Evolutionary conservation across 2,888 invertebrate species (phyloP), one percentile per base, ranked within the genome.

Genomic region (Abrostola tripartita): DNA sequence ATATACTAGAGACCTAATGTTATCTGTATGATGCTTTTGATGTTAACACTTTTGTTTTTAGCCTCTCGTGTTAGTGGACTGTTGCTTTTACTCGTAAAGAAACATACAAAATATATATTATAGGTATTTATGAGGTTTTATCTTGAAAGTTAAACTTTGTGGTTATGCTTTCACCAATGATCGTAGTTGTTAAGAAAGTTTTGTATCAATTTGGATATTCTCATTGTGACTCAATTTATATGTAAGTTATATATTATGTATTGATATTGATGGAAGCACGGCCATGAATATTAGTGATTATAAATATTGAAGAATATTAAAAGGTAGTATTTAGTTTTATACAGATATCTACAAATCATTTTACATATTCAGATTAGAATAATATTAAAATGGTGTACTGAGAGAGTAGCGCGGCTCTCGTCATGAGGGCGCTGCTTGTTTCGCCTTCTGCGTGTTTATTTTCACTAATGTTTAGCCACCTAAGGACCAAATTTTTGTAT

Each of bases 311-410:
- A 79, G 79, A 79, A 84, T 83, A 82, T 81, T 76, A 79, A 81
- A 79, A 81, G 70, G 83, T 86, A 87, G 88, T 77, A 79, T 84
- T 88, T 90, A 89, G 90, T 90, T 91, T 89, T 88, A 81, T 88
- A 86, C 81, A 72, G 62, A 85, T 85, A 87, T 85, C 85, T 81
- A 82, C 82, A 81, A 73, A 75, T 75, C 83, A 82, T 78, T 83
- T 82, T 84, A 84, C 85, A 85, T 85, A 85, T 83, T 85, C 84
- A 79, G 72, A 79, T 74, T 81, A 81, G 81, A 78, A 53, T 68
- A 52, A 76, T 62, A 74, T 69, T 68, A 71, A 75, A 77, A 71
- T 72, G 62, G 66, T 72, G 72, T 63, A 64, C 59, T 51, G 51
- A 53, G 74, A 58, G 62, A 61, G 58, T 58, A 61, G 58, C 49